Evolutionary conservation across 2,797 vertebrate genomes (phyloP).

Genomic region (Hippoglossus hippoglossus): DNA sequence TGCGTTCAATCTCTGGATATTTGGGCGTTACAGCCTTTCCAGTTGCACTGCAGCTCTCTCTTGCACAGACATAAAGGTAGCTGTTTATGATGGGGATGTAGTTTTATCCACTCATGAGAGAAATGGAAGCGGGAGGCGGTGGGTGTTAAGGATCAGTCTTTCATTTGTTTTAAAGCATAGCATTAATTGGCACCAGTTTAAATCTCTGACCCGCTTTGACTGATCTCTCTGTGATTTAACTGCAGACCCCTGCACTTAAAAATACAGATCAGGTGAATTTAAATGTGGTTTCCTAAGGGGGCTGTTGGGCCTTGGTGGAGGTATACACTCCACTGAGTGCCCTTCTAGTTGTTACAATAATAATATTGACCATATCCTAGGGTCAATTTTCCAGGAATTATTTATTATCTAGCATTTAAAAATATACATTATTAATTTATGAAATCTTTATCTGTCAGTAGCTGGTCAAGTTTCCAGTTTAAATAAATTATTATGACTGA

Average conservation of each 20-base stretch:
- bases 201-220: neutral
- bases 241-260: neutral
- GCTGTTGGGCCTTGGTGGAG: too few species aligned
- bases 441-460: neutral
- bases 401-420: too few species aligned
- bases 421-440: too few species aligned
- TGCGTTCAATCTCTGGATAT: constrained; percentile 20
- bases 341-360: too few species aligned
- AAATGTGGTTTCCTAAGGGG: too few species aligned
- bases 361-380: too few species aligned
- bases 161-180: constrained; percentile 7
- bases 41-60: constrained; percentile 2
- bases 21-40: constrained; percentile 10
- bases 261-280: too few species aligned
- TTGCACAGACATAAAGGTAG: neutral
- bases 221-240: neutral
- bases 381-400: too few species aligned
- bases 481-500: too few species aligned
- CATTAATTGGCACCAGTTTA: constrained; percentile 8
- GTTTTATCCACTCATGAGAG: constrained; percentile 5
- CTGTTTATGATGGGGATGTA: constrained; percentile 14
- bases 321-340: too few species aligned
- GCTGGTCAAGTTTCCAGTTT: constrained; percentile 4
- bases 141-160: neutral
- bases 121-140: neutral